Percentiles rank a stretch among this genome's conserved stretches.
These are phyloP conservation scores for Ligdia adustata DNA, from an alignment of 2,888 invertebrate species.

Conservation along the genomic window DNA sequence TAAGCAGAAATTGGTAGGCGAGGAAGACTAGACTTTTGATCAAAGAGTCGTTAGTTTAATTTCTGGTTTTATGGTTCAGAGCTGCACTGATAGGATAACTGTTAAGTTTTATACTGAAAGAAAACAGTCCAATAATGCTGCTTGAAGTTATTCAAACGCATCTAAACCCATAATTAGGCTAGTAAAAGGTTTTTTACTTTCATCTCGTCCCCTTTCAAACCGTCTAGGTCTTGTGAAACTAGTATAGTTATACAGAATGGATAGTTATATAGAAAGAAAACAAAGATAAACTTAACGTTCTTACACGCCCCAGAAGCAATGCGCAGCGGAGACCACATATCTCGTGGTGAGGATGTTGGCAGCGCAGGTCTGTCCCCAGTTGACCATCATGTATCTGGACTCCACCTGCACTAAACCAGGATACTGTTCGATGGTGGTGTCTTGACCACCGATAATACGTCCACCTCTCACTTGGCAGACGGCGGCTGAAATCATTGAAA, in stretches of 20 bases:
- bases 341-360: constrained; percentile 33
- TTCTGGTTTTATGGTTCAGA: too few species aligned
- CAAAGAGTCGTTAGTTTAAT: too few species aligned
- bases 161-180: too few species aligned
- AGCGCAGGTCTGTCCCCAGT: constrained; percentile 33
- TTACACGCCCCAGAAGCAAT: constrained; percentile 33
- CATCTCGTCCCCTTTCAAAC: too few species aligned
- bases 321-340: constrained; percentile 35
- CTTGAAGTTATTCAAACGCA: too few species aligned
- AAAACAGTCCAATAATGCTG: too few species aligned
- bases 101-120: too few species aligned
- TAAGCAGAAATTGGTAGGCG: too few species aligned
- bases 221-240: too few species aligned
- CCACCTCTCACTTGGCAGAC: background rate
- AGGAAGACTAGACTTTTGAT: too few species aligned
- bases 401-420: constrained; percentile 38
- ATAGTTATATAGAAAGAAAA: background rate
- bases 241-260: background rate
- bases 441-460: constrained; percentile 33
- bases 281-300: background rate
- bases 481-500: constrained; percentile 1
- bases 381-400: background rate
- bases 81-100: too few species aligned
- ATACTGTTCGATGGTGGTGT: constrained; percentile 36
- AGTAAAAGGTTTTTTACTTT: too few species aligned